These are phyloP conservation scores for Cosmorhoe ocellata DNA, from an alignment of 2,888 invertebrate species.

Conservation along the genomic window DNA sequence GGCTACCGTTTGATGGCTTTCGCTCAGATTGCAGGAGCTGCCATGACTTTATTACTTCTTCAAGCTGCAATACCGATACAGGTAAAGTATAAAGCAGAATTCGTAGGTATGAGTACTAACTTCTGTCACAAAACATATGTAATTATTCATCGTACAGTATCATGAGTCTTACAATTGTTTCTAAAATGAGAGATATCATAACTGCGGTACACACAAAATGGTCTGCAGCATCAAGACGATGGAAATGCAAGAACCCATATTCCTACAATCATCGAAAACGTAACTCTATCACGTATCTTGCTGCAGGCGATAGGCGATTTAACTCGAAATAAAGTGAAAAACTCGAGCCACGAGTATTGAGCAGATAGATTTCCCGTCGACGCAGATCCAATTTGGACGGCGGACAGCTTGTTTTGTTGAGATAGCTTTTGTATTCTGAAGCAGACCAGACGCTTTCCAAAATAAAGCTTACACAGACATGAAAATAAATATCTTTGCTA, in stretches of 20 bases:
- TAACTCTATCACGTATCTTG: neutral
- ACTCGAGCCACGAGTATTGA: no score
- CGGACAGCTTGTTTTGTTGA: slow-evolving; percentile 16
- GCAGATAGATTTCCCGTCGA: slow-evolving; percentile 18
- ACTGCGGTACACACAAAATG: no score
- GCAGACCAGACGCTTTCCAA: neutral
- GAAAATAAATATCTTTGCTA: no score
- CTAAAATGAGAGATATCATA: no score
- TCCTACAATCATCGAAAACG: no score
- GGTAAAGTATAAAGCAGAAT: no score
- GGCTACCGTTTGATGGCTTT: slow-evolving; percentile 8
- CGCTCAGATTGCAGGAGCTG: neutral
- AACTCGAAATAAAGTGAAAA: slow-evolving; percentile 17
- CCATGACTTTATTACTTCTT: slow-evolving; percentile 3
- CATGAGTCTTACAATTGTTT: no score
- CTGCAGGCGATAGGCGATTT: neutral
- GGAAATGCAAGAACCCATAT: no score
- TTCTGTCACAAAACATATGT: no score
- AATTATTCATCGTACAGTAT: no score
- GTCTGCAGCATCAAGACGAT: no score
- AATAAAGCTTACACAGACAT: neutral
- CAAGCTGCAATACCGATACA: neutral
- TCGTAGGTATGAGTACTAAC: no score
- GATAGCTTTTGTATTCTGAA: slow-evolving; percentile 7
- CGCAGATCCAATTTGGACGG: slow-evolving; percentile 18